Evolutionary conservation across 2,113 vertebrate species (phyloP).

Genomic region (Origma solitaria): DNA sequence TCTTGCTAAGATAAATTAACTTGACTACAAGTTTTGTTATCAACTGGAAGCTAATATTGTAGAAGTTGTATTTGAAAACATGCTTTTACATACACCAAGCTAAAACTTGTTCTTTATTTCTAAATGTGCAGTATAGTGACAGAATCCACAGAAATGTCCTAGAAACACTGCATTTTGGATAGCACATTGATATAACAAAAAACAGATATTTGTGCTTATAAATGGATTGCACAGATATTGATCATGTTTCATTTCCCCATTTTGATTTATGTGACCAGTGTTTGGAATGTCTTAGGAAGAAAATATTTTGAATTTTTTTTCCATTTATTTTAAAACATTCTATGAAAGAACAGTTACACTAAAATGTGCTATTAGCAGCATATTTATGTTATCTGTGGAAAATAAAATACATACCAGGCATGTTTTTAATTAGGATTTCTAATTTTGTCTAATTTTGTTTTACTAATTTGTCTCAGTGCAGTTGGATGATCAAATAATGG

Average conservation of each 20-base stretch:
- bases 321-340: background rate
- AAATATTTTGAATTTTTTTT: background rate
- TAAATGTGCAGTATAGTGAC: background rate
- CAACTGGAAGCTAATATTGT: background rate
- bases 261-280: background rate
- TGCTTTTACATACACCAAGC: background rate
- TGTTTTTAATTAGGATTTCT: background rate
- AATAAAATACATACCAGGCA: background rate
- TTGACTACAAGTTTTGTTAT: background rate
- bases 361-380: background rate
- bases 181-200: background rate
- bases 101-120: conserved; percentile 21
- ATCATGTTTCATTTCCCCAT: background rate
- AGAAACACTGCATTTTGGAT: background rate
- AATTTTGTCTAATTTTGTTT: no score
- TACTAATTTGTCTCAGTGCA: background rate
- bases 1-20: background rate
- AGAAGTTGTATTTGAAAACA: background rate
- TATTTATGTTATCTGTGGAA: background rate
- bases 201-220: background rate
- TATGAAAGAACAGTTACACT: background rate
- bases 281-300: background rate
- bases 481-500: background rate
- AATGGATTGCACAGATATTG: background rate
- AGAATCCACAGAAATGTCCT: background rate